These are phyloP conservation scores for Hystrix cristata DNA, from an alignment of 2,113 vertebrate genomes.

Conservation along the genomic window DNA sequence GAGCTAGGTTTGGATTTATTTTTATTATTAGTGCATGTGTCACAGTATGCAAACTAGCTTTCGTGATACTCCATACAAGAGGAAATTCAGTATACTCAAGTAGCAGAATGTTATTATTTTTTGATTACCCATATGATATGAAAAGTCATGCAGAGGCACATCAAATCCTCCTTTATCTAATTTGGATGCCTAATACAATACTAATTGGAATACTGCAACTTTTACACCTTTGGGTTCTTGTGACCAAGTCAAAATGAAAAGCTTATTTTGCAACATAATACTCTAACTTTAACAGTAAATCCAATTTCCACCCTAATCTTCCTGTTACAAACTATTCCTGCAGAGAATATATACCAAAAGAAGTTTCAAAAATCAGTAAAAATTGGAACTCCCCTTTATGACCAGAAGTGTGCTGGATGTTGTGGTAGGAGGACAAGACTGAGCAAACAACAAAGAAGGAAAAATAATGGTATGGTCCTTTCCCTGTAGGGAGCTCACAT, in stretches of 20 bases:
- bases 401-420: not conserved
- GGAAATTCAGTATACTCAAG: not conserved
- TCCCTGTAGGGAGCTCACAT: slow-evolving; percentile 15
- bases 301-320: slow-evolving; percentile 9
- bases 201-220: slow-evolving; percentile 10
- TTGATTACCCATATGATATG: not conserved
- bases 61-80: slow-evolving; percentile 23
- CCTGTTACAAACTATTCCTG: not conserved
- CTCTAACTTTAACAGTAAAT: slow-evolving; percentile 48
- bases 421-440: not conserved
- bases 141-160: slow-evolving; percentile 10
- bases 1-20: slow-evolving; percentile 4
- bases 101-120: slow-evolving; percentile 4
- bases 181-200: not conserved
- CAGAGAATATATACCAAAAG: slow-evolving; percentile 12
- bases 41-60: slow-evolving; percentile 1
- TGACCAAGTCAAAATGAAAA: slow-evolving; percentile 14
- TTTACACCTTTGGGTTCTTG: not conserved
- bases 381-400: slow-evolving; percentile 29
- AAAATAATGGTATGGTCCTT: not conserved
- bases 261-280: not conserved
- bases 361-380: not conserved
- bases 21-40: slow-evolving; percentile 8
- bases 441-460: not conserved
- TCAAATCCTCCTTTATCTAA: slow-evolving; percentile 33